Evolutionary conservation across 2,888 invertebrate genomes (phyloP), one percentile per base, ranked within the genome.

Genomic region (Eilema sororculum): DNA sequence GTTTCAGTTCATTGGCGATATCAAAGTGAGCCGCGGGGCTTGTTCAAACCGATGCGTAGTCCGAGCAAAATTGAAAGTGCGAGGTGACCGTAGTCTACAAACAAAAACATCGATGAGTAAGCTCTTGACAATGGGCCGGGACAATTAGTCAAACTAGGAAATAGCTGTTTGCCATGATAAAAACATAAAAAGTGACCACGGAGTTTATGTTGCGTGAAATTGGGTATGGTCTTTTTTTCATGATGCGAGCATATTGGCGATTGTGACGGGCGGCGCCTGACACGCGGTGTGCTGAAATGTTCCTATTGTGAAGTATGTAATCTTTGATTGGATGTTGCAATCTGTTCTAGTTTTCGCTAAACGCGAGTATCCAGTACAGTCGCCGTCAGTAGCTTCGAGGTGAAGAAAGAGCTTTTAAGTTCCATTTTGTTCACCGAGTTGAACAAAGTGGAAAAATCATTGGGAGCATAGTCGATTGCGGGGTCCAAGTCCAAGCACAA

Each of bases 181-280:
- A n/a, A 84, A 89, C 81, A 82, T 89, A 94, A 93, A 94, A 94
- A 93, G 72, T 79, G 87, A 87, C 91, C 92, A 90, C 91, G 88
- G 85, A 91, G 91, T 92, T 92, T 91, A 88, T 88, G 90, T 90
- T 91, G 93, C 95, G 95, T 95, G 94, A 95, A 95, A 95, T 95
- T 94, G 89, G 85, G 86, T 86, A 86, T 83, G 84, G 74, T 82
- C 83, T 89, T 89, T 90, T 46, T 88, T 87, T 86, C 73, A 80
- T 68, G 80, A 85, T 83, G 72, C 82, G 81, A 85, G 82, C 74
- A 82, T 83, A 81, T 80, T 83, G 77, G 75, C 66, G 73, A 72
- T 75, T 75, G 77, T 77, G 77, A 3, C 24, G 16, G 33, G 57
- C 63, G 57, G 69, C 37, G 66, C 52, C 67, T 74, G 67, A 61